phyloP scores from a whole-genome alignment of 1,140 invertebrate species.

The Laupala kohalensis region DNA sequence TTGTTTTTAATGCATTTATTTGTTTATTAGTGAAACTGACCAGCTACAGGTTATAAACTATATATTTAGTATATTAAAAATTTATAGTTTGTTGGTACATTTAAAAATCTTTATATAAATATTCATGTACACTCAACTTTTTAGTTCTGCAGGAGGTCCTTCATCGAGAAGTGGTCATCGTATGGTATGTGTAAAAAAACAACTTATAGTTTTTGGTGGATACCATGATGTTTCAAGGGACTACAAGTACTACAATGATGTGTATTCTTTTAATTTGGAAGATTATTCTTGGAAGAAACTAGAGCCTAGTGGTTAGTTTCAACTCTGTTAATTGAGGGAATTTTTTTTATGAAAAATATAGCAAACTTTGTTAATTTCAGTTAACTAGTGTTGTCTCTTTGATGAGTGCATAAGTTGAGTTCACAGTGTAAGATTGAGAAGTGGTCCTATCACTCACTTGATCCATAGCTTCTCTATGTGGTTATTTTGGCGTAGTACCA shows the following conservation, averaged over 20 bases:
- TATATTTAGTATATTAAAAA: no score
- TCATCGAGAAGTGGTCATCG: conserved; percentile 79
- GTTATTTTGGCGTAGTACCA: neutral
- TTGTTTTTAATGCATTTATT: no score
- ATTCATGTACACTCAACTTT: neutral
- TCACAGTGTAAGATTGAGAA: no score
- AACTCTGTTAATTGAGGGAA: no score
- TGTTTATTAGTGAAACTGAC: no score
- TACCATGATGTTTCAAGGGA: conserved; percentile 80
- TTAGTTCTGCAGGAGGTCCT: conserved; percentile 54
- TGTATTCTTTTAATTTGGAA: conserved; percentile 70
- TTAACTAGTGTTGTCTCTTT: no score
- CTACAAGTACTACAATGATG: conserved; percentile 83
- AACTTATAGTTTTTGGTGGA: conserved; percentile 78
- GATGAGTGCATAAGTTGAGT: no score
- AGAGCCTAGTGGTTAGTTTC: conserved; percentile 41
- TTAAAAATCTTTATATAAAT: neutral
- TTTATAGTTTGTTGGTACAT: no score
- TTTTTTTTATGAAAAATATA: no score
- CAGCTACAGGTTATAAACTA: no score
- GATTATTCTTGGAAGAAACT: conserved; percentile 69
- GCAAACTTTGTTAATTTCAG: no score
- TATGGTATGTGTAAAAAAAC: conserved; percentile 68
- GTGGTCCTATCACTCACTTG: no score
- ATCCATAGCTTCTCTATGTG: neutral